phyloP scores from a whole-genome alignment of 1,140 invertebrate species.

The Zophobas atratus region DNA sequence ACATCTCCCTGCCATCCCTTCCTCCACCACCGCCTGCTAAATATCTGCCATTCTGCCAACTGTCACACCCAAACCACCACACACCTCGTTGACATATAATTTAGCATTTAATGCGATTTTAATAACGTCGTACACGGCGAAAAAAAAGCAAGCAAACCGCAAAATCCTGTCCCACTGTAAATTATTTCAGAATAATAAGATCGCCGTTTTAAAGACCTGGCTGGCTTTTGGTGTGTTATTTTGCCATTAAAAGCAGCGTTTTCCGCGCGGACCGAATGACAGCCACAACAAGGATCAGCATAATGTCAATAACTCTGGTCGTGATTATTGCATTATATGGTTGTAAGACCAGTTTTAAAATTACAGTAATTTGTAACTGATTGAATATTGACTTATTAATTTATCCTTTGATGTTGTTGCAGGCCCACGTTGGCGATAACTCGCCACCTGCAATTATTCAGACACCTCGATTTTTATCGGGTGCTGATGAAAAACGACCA shows the following conservation, averaged over 20 bases:
- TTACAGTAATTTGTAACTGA: conserved; percentile 49
- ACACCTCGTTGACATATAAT: conserved; percentile 36
- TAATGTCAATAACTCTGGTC: conserved; percentile 30
- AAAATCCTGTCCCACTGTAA: not conserved
- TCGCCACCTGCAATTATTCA: conserved; percentile 28
- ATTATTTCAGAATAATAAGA: conserved; percentile 25
- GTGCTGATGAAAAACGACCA: conserved; percentile 8
- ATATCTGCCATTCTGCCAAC: conserved; percentile 22
- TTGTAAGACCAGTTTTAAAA: conserved; percentile 48
- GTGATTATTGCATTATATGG: conserved; percentile 41
- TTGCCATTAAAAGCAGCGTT: conserved; percentile 3
- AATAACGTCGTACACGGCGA: conserved; percentile 11
- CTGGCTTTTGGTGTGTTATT: conserved; percentile 11
- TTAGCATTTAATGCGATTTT: conserved; percentile 30
- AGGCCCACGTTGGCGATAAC: conserved; percentile 11
- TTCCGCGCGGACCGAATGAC: conserved; percentile 19
- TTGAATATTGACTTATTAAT: conserved; percentile 49
- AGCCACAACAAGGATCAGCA: conserved; percentile 27
- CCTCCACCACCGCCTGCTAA: not conserved
- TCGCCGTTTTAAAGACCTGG: not conserved
- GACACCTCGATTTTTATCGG: conserved; percentile 29
- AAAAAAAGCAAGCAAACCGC: conserved; percentile 6
- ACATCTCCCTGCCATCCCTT: not conserved
- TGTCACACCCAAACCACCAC: not conserved
- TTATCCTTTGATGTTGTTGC: conserved; percentile 39